Evolutionary conservation across 2,113 vertebrate genomes (phyloP).

Genomic region (Laticauda laticaudata): DNA sequence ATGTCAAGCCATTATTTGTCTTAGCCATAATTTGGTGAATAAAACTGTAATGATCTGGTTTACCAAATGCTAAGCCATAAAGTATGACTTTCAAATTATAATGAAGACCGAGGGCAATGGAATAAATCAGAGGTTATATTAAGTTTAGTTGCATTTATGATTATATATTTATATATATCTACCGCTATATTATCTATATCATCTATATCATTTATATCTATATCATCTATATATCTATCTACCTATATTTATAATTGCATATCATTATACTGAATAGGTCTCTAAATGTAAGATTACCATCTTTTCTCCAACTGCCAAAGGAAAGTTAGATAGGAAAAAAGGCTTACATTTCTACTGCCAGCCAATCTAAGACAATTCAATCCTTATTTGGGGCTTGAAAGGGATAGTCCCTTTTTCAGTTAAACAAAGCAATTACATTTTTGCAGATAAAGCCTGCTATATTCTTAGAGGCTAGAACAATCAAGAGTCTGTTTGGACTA

Average conservation of each 20-base stretch:
- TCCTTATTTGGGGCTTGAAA: neutral
- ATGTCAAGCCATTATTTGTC: neutral
- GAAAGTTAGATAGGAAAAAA: neutral
- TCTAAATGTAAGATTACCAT: neutral
- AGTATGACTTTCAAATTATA: neutral
- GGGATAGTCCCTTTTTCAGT: neutral
- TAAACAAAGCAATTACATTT: neutral
- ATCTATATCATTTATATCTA: too few species aligned
- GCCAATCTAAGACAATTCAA: neutral
- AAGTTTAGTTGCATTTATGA: neutral
- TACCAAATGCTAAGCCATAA: neutral
- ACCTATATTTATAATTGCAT: neutral
- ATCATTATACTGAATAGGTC: neutral
- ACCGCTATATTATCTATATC: too few species aligned
- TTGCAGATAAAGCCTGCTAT: neutral
- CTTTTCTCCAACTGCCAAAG: neutral
- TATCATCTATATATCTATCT: neutral
- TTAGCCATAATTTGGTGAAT: neutral
- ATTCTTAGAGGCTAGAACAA: neutral
- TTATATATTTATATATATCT: too few species aligned
- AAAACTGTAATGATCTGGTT: neutral
- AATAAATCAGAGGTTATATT: neutral
- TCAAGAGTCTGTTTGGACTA: neutral
- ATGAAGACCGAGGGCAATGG: neutral
- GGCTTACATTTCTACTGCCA: neutral